Percentiles rank a stretch among this genome's conserved stretches.
phyloP scores from a whole-genome alignment of 2,888 invertebrate genomes.

The Nymphalis urticae region DNA sequence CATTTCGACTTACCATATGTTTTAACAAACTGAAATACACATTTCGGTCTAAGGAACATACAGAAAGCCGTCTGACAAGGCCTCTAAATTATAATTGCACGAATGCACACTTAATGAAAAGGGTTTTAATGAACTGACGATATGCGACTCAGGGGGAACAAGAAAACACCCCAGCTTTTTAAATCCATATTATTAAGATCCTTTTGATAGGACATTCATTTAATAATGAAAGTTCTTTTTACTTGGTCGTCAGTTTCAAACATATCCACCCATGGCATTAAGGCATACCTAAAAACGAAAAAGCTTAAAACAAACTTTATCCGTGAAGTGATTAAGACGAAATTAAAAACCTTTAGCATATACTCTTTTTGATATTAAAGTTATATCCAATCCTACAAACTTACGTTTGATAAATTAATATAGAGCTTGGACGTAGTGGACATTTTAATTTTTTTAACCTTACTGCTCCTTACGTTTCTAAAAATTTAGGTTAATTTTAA shows the following conservation, averaged over 20 bases:
- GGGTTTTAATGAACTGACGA: constrained; percentile 65
- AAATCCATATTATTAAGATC: constrained; percentile 44
- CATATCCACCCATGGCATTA: constrained; percentile 8
- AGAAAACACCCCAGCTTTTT: constrained; percentile 44
- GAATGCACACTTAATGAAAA: constrained; percentile 62
- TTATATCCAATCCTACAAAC: background rate
- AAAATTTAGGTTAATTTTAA: no score
- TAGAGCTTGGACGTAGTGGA: no score
- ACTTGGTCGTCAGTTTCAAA: constrained; percentile 44
- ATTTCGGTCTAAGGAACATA: constrained; percentile 16
- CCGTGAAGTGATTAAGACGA: constrained; percentile 8
- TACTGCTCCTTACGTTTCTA: no score
- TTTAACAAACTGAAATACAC: background rate
- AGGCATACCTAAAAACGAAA: constrained; percentile 31
- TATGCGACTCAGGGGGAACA: constrained; percentile 48
- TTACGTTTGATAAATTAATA: background rate
- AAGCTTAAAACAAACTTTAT: constrained; percentile 30
- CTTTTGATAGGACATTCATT: constrained; percentile 14
- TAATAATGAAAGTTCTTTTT: constrained; percentile 37
- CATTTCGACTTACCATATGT: background rate
- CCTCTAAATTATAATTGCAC: constrained; percentile 62
- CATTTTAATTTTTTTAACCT: no score
- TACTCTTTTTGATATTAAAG: background rate
- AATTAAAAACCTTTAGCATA: constrained; percentile 13
- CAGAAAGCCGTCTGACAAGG: constrained; percentile 42